Conservation (phyloP, 2,888 invertebrate species). For the Hypomecis punctinalis region DNA sequence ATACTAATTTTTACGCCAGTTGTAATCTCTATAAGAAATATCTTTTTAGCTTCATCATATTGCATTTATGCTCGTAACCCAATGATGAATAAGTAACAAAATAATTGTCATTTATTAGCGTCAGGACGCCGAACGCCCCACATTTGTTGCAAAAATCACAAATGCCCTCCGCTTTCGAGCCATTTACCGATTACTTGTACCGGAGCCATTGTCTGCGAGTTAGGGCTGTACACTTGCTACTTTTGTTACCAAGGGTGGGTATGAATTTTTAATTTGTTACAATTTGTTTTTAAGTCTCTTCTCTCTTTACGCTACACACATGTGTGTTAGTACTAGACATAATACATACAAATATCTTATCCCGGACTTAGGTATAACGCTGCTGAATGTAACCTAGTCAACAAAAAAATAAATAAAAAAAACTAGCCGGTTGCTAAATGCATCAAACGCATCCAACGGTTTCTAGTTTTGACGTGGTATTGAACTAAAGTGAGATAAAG, state of each 20-base stretch:
- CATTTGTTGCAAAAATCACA: slow-evolving; percentile 56
- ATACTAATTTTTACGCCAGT: neutral
- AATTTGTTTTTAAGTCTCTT: no score
- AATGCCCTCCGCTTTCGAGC: slow-evolving; percentile 60
- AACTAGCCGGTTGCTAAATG: no score
- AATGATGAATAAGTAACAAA: slow-evolving; percentile 24
- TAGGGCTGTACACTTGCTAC: slow-evolving; percentile 37
- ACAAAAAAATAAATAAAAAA: no score
- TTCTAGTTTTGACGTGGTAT: no score
- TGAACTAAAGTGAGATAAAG: no score
- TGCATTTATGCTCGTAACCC: neutral
- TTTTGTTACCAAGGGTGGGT: neutral
- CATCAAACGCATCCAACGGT: no score
- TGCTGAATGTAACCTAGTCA: no score
- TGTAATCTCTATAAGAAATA: neutral
- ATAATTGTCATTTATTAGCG: slow-evolving; percentile 28
- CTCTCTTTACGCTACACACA: no score
- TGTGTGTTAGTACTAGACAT: no score
- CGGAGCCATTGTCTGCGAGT: slow-evolving; percentile 65
- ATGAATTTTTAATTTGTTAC: neutral
- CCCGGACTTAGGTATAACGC: no score
- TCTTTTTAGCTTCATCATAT: slow-evolving; percentile 3
- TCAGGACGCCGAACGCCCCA: slow-evolving; percentile 49
- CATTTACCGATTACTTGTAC: slow-evolving; percentile 67
- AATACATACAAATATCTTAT: no score